Percentiles rank a stretch among this genome's conserved stretches.
Evolutionary conservation across 2,888 invertebrate genomes (phyloP).

Genomic region (Rosalia funebris): DNA sequence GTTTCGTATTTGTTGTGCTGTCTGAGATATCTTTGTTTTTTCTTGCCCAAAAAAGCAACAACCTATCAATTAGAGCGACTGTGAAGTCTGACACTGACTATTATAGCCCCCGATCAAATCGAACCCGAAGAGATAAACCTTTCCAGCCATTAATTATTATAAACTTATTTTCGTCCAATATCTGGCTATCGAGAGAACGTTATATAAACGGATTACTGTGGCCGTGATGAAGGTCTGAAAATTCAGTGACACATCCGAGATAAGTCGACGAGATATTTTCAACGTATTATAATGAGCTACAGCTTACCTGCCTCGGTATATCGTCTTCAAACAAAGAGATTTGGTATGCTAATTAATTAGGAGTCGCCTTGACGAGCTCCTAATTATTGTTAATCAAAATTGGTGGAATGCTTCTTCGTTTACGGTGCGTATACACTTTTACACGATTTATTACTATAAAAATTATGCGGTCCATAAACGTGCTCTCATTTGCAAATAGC

Average conservation of each 20-base stretch:
- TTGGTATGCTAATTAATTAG: slow-evolving; percentile 20
- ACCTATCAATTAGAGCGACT: slow-evolving; percentile 54
- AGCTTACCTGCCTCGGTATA: slow-evolving; percentile 5
- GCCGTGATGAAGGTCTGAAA: slow-evolving; percentile 39
- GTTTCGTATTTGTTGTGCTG: too few relatives aligned
- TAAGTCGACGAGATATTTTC: slow-evolving; percentile 35
- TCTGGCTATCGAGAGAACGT: slow-evolving; percentile 28
- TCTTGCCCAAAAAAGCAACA: slow-evolving; percentile 29
- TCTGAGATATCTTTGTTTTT: too few relatives aligned
- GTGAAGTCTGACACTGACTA: slow-evolving; percentile 53
- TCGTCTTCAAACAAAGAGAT: slow-evolving; percentile 15
- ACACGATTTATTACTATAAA: slow-evolving; percentile 1
- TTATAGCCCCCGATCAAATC: slow-evolving; percentile 49
- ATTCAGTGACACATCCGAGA: slow-evolving; percentile 42
- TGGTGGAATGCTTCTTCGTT: background rate
- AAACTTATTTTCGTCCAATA: slow-evolving; percentile 44
- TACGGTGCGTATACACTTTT: background rate
- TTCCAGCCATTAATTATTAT: slow-evolving; percentile 51
- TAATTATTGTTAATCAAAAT: background rate
- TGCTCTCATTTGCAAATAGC: slow-evolving; percentile 3
- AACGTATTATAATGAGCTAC: slow-evolving; percentile 6
- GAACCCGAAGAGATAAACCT: slow-evolving; percentile 48
- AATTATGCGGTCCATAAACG: slow-evolving; percentile 6
- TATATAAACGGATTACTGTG: slow-evolving; percentile 34
- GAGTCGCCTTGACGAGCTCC: background rate